Evolutionary conservation across 2,113 vertebrate species (phyloP).

Genomic region (Cyprinodon variegatus): DNA sequence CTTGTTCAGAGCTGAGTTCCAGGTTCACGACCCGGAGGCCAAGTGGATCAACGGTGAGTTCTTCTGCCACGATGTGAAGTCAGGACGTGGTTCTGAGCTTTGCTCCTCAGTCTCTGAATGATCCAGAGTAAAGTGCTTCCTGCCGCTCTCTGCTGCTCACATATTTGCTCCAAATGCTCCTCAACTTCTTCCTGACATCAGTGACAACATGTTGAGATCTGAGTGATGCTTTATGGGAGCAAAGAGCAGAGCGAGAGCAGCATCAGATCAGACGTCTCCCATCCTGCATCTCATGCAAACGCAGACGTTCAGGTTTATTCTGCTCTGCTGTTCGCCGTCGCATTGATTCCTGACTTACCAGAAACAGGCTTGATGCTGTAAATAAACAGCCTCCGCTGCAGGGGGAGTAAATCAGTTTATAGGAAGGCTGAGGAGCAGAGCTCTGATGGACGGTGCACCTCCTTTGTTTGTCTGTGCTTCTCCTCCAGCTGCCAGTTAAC

Average conservation of each 20-base stretch:
- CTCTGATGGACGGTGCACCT: slow-evolving; percentile 10
- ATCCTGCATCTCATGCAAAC: slow-evolving; percentile 30
- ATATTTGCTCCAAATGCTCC: slow-evolving; percentile 24
- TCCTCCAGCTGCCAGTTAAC: slow-evolving; percentile 38
- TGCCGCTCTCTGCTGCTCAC: background rate
- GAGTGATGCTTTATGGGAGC: slow-evolving; percentile 2
- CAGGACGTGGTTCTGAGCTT: too few relatives aligned
- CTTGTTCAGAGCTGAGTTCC: slow-evolving; percentile 90
- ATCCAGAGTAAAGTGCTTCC: background rate
- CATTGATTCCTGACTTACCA: slow-evolving; percentile 58
- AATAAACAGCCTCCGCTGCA: slow-evolving; percentile 51
- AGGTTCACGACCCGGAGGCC: slow-evolving; percentile 89
- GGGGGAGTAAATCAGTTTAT: slow-evolving; percentile 42
- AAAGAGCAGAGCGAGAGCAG: slow-evolving; percentile 7
- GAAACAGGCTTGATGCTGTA: slow-evolving; percentile 52
- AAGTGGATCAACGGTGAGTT: slow-evolving; percentile 94
- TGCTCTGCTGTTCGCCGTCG: slow-evolving; percentile 42
- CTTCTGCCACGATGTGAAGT: background rate
- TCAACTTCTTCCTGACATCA: slow-evolving; percentile 19
- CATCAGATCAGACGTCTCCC: too few relatives aligned
- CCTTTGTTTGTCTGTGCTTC: slow-evolving; percentile 41
- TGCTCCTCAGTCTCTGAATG: background rate
- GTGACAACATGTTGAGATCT: slow-evolving; percentile 16
- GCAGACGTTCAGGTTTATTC: slow-evolving; percentile 28
- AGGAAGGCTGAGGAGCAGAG: slow-evolving; percentile 33